A percentile compares a stretch with the other conserved stretches of the same genome.
These are phyloP conservation scores for Chloebia gouldiae DNA, from an alignment of 2,113 vertebrate species.

Conservation along the genomic window DNA sequence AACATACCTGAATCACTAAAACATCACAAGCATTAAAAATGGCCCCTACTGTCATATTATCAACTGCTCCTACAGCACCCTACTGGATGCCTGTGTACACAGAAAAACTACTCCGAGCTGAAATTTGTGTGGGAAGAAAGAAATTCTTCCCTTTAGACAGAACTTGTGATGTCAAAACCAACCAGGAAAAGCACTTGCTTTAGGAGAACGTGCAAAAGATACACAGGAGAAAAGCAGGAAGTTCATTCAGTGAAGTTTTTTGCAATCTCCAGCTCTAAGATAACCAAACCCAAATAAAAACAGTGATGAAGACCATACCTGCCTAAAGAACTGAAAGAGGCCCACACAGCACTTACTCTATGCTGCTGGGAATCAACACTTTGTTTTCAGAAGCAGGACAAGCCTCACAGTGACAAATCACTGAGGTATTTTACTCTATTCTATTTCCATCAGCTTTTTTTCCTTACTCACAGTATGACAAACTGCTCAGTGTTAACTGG, in stretches of 20 bases:
- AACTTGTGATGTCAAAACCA: neutral
- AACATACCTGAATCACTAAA: neutral
- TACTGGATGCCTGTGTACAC: neutral
- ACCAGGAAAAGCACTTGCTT: neutral
- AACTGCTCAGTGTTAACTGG: neutral
- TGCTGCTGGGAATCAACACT: neutral
- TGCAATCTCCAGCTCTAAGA: neutral
- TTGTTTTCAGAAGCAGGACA: neutral
- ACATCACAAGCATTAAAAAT: neutral
- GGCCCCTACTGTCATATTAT: neutral
- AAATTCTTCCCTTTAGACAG: neutral
- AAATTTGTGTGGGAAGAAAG: neutral
- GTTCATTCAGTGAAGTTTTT: neutral
- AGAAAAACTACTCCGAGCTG: neutral
- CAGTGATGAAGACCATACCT: neutral
- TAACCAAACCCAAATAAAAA: neutral
- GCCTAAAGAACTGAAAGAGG: neutral
- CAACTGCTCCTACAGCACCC: neutral
- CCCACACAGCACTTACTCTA: neutral
- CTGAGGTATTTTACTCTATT: neutral
- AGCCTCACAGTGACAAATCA: neutral
- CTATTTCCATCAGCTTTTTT: neutral
- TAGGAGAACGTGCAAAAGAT: neutral
- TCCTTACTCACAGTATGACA: neutral
- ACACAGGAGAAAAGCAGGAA: neutral